Evolutionary conservation across 2,113 vertebrate species (phyloP).

Genomic region (Coptodon bakossiorum): DNA sequence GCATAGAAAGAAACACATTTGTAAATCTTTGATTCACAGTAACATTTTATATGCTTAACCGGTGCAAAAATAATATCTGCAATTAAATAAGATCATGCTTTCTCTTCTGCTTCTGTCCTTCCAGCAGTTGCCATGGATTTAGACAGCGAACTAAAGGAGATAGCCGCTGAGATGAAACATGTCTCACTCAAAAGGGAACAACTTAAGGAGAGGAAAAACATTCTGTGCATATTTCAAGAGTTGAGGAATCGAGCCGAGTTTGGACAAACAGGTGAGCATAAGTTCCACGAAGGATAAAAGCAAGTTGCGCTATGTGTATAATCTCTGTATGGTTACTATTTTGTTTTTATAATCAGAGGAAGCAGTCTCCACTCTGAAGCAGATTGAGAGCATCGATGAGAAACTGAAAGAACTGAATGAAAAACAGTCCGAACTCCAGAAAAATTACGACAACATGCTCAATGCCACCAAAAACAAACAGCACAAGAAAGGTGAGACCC

Average conservation of each 20-base stretch:
- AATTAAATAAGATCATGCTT: not conserved
- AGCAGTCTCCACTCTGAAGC: not conserved
- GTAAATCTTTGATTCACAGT: not conserved
- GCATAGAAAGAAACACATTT: not conserved
- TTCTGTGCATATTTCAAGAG: slow-evolving; percentile 41
- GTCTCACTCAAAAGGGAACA: slow-evolving; percentile 26
- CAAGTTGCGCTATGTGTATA: not conserved
- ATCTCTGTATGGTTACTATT: not conserved
- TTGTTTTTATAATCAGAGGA: not conserved
- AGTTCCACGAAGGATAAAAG: not conserved
- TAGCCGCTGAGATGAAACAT: slow-evolving; percentile 10
- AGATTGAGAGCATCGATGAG: slow-evolving; percentile 30
- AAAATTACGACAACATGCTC: not conserved
- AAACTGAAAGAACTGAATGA: slow-evolving; percentile 22
- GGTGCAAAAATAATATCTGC: not conserved
- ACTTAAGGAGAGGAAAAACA: slow-evolving; percentile 35
- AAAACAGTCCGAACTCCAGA: slow-evolving; percentile 24
- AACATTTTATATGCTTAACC: not conserved
- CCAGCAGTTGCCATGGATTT: slow-evolving; percentile 28
- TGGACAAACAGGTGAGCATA: not conserved
- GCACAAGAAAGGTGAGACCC: not conserved
- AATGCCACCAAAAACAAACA: not conserved
- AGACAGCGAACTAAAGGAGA: not conserved
- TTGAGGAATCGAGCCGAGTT: not conserved
- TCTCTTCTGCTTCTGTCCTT: not conserved